Conservation (phyloP, 1,140 invertebrate species). For the Lanistes nyassanus region DNA sequence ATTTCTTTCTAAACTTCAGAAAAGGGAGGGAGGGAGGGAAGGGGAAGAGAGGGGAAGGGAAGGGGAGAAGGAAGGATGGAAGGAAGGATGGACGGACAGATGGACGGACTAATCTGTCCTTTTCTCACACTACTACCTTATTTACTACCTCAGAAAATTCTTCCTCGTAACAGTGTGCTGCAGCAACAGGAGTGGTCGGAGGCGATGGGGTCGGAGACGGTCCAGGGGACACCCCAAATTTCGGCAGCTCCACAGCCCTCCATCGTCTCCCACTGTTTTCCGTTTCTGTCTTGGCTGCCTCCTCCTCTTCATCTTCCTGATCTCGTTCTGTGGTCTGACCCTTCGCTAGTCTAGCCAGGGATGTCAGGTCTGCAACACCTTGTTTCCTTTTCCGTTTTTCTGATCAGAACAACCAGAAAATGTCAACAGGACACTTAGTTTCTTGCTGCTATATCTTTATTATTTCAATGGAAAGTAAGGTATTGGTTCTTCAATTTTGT, state of each 20-base stretch:
- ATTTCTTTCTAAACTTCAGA: too few relatives aligned
- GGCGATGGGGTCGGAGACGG: slow-evolving; percentile 52
- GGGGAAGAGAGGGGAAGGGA: too few relatives aligned
- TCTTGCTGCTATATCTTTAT: too few relatives aligned
- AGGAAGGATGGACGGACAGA: too few relatives aligned
- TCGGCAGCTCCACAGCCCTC: slow-evolving; percentile 36
- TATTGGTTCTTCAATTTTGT: too few relatives aligned
- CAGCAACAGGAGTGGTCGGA: slow-evolving; percentile 35
- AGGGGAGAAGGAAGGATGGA: too few relatives aligned
- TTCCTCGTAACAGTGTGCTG: slow-evolving; percentile 16
- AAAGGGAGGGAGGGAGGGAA: too few relatives aligned
- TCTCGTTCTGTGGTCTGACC: not conserved
- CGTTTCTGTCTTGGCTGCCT: slow-evolving; percentile 5
- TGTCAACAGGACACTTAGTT: not conserved
- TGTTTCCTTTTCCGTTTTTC: slow-evolving; percentile 22
- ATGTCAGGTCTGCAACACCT: not conserved
- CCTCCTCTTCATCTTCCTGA: not conserved
- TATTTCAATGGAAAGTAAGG: too few relatives aligned
- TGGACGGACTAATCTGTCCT: too few relatives aligned
- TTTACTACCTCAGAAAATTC: too few relatives aligned
- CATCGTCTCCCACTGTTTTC: too few relatives aligned
- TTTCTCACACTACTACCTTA: too few relatives aligned
- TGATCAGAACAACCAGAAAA: slow-evolving; percentile 4
- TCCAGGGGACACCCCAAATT: slow-evolving; percentile 59
- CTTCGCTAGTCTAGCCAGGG: not conserved